These are phyloP conservation scores for zebrafish (Danio rerio) DNA, from an alignment of 2,113 vertebrate genomes.

Conservation along the genomic window DNA sequence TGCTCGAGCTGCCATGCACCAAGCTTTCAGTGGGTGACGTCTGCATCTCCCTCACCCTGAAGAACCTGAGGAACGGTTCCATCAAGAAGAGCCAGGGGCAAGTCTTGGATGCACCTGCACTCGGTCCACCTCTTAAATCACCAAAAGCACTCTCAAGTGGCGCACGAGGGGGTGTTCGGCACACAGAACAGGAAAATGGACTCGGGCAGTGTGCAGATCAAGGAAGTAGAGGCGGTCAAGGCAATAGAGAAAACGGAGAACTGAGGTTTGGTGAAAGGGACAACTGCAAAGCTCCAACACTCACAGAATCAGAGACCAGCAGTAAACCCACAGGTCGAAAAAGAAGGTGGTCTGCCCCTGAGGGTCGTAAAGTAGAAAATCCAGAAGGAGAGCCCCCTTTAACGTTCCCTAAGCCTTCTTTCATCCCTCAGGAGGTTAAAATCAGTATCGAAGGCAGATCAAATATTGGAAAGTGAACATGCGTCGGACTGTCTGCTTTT, in stretches of 20 bases:
- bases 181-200: conserved; percentile 90
- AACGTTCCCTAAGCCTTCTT: conserved; percentile 95
- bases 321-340: conserved; percentile 86
- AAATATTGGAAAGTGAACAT: conserved; percentile 92
- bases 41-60: conserved; percentile 98
- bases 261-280: conserved; percentile 83
- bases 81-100: conserved; percentile 88
- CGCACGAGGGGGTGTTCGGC: conserved; percentile 74
- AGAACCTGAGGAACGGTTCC: conserved; percentile 95
- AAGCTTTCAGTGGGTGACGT: conserved; percentile 97
- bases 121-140: conserved; percentile 84
- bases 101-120: conserved; percentile 56
- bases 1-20: conserved; percentile 95
- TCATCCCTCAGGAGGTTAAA: conserved; percentile 98
- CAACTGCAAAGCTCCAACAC: conserved; percentile 70
- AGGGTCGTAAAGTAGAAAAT: conserved; percentile 94
- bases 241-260: conserved; percentile 89
- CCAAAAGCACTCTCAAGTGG: conserved; percentile 75
- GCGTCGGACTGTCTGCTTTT: conserved; percentile 58
- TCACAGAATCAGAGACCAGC: conserved; percentile 78
- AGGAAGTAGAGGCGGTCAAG: conserved; percentile 51
- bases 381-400: conserved; percentile 91
- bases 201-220: conserved; percentile 76
- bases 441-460: conserved; percentile 99
- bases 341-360: conserved; percentile 96